Evolutionary conservation across 2,888 invertebrate genomes (phyloP), one percentile per base, ranked within the genome.

Genomic region (Bellardia pandia): DNA sequence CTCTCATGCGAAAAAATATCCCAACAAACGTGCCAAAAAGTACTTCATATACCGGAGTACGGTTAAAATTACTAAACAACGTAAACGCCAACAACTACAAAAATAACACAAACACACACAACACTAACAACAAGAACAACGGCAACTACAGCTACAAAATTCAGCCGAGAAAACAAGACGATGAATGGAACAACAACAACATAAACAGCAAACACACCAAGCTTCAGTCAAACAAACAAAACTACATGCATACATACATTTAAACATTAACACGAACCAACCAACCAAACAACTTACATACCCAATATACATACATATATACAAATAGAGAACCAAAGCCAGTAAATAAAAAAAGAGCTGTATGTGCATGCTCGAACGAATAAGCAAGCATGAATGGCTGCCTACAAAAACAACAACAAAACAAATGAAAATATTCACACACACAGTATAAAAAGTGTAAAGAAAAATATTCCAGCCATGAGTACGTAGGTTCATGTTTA

Each of bases 1-100:
- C 92, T 91, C 92, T 92, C 92, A 92, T 90, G 92, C 92, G 92
- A 92, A 91, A 92, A 90, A 90, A 90, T 89, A 89, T 88, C 87
- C 86, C 87, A 89, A 90, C 90, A 90, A 90, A 91, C 90, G 85
- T 85, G 85, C 85, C 85, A 85, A 85, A 85, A 79, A 80, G 79
- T 85, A 85, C 75, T 79, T 85, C 62, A 85, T 85, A 78, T 60
- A 66, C 48, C 56, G 78, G 72, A 84, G 78, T 84, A 85, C 79
- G 75, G 75, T 69, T 79, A 45, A 85, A 69, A 79, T 75, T 75
- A 85, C 79, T 75, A 69, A 79, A 85, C 78, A 79, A 75, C 64
- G 37, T 60, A 30, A 74, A 80, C 71, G 37, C 69, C 40, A 79
- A 74, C 79, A 80, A 56, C 66, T n/a, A 68, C 60, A 72, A 23